Base-by-base conservation (phyloP, 2,797 vertebrate genomes). In the Coregonus ussuriensis region DNA sequence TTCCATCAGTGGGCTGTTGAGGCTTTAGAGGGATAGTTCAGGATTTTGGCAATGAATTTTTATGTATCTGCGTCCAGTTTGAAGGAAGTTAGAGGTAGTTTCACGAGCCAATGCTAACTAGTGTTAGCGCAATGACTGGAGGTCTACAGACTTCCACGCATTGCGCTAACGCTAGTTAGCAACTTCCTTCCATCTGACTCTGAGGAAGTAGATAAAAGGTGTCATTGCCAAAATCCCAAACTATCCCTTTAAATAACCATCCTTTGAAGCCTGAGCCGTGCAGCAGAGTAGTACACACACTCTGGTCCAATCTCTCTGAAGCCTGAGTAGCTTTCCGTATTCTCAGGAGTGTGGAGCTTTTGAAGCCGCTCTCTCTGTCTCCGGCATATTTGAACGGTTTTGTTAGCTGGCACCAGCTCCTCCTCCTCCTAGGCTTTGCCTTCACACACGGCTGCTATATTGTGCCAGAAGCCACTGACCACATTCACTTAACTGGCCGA, bases 201-300 rank as follows among this genome's bases (percentile, higher is more conserved):
- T 47, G 41, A 0, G 41, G 41, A 47, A 13, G 41, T 47, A 47
- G 41, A 47, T 47, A 13, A 47, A 47, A 3, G 41, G 9, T 0
- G 9, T 47, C 41, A 47, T 47, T 47, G 9, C 41, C 41, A 47
- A 11, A 47, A 47, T 47, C 41, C 41, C 41, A 9, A 47, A 47
- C 41, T 13, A 47, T 2, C 41, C 41, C 41, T 47, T 47, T 54
- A 13, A 3, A 21, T 54, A 81, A n/a, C 65, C 65, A 56, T 7
- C 15, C 80, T 80, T 82, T 77, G 66, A 80, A 81, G 82, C 54
- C 52, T 1, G 5, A 51, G 76, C 71, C 37, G 31, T 11, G 78
- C 37, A 78, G 74, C 65, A 82, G 77, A 74, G 72, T 63, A 21
- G 13, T 18, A 52, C 41, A 70, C 37, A 70, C 68, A 70, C 68